These are phyloP conservation scores for Caerostris darwini DNA, from an alignment of 1,140 invertebrate genomes.

Conservation along the genomic window DNA sequence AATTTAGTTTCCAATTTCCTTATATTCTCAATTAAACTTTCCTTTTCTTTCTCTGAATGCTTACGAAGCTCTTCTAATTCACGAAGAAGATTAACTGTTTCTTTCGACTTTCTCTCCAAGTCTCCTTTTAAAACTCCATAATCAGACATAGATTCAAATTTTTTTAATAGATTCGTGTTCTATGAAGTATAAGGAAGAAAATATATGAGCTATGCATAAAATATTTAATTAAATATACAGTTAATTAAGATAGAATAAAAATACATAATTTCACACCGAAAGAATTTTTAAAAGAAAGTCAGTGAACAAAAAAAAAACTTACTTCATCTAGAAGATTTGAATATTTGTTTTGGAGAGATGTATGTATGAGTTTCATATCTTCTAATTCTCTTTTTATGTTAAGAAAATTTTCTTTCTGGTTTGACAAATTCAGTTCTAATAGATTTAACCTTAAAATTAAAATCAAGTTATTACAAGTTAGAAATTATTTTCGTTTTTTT, in stretches of 20 bases:
- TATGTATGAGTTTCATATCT: slow-evolving; percentile 37
- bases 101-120: slow-evolving; percentile 16
- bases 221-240: neutral
- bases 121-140: slow-evolving; percentile 69
- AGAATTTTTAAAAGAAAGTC: neutral
- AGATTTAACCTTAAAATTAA: slow-evolving; percentile 34
- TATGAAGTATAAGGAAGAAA: neutral
- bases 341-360: slow-evolving; percentile 55
- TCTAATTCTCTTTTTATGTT: slow-evolving; percentile 56
- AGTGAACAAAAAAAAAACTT: neutral
- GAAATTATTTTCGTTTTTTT: no score
- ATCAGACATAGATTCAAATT: slow-evolving; percentile 74
- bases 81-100: neutral
- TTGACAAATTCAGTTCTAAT: slow-evolving; percentile 30
- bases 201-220: neutral
- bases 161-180: slow-evolving; percentile 59
- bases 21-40: neutral
- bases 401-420: slow-evolving; percentile 23
- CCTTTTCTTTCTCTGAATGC: slow-evolving; percentile 19
- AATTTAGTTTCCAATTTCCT: slow-evolving; percentile 43
- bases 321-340: slow-evolving; percentile 65
- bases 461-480: no score
- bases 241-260: neutral
- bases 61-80: slow-evolving; percentile 26
- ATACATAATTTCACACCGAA: neutral